Conservation (phyloP, 2,113 vertebrate genomes). For the Australoheros scitulus region DNA sequence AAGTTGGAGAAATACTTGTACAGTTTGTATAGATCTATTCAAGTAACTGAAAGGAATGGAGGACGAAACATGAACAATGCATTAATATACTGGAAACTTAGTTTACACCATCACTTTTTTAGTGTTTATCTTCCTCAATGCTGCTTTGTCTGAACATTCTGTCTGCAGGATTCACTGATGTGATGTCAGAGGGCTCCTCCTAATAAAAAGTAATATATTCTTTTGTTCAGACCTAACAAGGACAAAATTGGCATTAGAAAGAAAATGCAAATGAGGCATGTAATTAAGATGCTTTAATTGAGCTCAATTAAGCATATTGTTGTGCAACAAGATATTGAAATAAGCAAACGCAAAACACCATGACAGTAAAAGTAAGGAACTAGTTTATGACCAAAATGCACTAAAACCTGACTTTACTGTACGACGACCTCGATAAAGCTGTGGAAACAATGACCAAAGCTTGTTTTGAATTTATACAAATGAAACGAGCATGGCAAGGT, state of each 20-base stretch:
- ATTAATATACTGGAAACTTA: slow-evolving; percentile 16
- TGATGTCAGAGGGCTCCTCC: neutral
- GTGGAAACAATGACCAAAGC: neutral
- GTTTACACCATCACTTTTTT: slow-evolving; percentile 22
- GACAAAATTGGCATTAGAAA: slow-evolving; percentile 6
- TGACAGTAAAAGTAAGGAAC: neutral
- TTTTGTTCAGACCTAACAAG: slow-evolving; percentile 40
- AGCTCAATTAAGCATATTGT: slow-evolving; percentile 17
- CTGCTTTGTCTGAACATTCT: slow-evolving; percentile 1
- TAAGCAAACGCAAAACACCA: neutral
- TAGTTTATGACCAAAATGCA: neutral
- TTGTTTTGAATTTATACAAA: neutral
- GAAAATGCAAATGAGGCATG: slow-evolving; percentile 19
- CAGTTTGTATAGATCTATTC: neutral
- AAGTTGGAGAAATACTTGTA: neutral
- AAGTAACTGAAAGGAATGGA: slow-evolving; percentile 36
- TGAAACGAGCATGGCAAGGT: neutral
- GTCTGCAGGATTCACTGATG: slow-evolving; percentile 22
- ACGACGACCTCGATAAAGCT: neutral
- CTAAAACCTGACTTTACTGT: neutral
- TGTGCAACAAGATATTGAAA: neutral
- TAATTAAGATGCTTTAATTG: slow-evolving; percentile 34
- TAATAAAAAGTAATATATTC: slow-evolving; percentile 33
- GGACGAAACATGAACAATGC: slow-evolving; percentile 16
- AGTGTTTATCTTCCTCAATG: slow-evolving; percentile 15